Base-by-base conservation (phyloP, 2,888 invertebrate species). In the Chorisops tibialis region DNA sequence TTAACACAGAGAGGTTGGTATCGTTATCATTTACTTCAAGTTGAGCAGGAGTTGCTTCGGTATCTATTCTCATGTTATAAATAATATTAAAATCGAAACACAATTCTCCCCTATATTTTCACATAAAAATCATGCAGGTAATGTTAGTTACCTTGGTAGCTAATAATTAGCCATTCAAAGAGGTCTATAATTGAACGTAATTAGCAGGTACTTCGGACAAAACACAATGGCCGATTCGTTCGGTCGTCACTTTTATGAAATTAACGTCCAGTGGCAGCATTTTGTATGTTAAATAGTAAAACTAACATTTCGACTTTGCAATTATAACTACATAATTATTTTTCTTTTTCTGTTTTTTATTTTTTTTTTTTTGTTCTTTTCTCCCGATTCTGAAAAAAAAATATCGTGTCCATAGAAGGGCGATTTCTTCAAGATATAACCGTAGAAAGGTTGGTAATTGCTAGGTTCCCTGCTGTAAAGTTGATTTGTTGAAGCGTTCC, bases 401-500 rank as follows among this genome's bases (percentile, higher is more conserved):
- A 30, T 30, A 30, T 7, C 30, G 9, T 30, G 30, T 30, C 7
- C 30, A 30, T n/a, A n/a, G n/a, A 9, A 30, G 30, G 30, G 30
- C 9, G 30, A 30, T 30, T 30, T 30, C 9, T 9, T 7, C 9
- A 30, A 30, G 9, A 30, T 30, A 30, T 30, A 30, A 30, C 30
- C 30, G 30, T 30, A 30, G 30, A 30, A 30, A 30, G 30, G 30
- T 30, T 7, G 1, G 18, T 56, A 56, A 56, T 56, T 56, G 30
- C 30, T 30, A 11, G 56, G 35, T 45, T 56, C 56, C 56, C 56
- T 45, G 56, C 56, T 56, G 56, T 35, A 56, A 56, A 56, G 56
- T 56, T 56, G 56, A 56, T 56, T 56, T 56, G 56, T 56, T 56
- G 56, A 56, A 45, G 56, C 43, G n/a, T 45, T 56, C 45, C 30